Percentiles rank a stretch among this genome's conserved stretches.
phyloP scores from a whole-genome alignment of 2,888 invertebrate genomes.

The Venusia cambrica region DNA sequence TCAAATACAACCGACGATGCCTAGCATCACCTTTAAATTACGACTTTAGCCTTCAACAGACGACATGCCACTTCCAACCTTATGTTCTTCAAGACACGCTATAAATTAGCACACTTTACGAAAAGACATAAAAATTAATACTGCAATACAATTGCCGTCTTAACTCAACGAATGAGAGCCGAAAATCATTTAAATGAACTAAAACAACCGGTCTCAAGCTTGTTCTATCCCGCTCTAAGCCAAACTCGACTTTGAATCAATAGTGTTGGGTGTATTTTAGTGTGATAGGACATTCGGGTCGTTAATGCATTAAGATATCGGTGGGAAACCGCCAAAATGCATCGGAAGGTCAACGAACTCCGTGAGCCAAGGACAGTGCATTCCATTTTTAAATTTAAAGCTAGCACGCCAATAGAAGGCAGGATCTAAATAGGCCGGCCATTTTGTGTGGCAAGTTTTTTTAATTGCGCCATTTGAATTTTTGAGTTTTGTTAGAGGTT shows the following conservation, averaged over 20 bases:
- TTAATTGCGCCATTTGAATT: slow-evolving; percentile 59
- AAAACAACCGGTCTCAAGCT: slow-evolving; percentile 38
- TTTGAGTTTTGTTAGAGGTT: slow-evolving; percentile 54
- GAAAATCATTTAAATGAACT: slow-evolving; percentile 47
- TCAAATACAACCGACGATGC: slow-evolving; percentile 40
- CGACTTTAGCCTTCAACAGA: slow-evolving; percentile 38
- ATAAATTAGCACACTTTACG: slow-evolving; percentile 26
- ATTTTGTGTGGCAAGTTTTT: slow-evolving; percentile 63
- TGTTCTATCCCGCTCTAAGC: slow-evolving; percentile 33
- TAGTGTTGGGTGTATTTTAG: slow-evolving; percentile 43
- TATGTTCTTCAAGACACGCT: slow-evolving; percentile 29
- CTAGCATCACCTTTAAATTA: slow-evolving; percentile 45
- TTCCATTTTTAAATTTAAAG: slow-evolving; percentile 78
- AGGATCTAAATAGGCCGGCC: slow-evolving; percentile 77
- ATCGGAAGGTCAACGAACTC: slow-evolving; percentile 78
- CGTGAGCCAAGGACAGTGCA: slow-evolving; percentile 77
- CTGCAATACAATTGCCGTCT: slow-evolving; percentile 43
- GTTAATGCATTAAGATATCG: slow-evolving; percentile 53
- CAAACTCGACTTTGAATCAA: slow-evolving; percentile 43
- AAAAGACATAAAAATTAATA: slow-evolving; percentile 36
- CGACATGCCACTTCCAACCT: slow-evolving; percentile 33
- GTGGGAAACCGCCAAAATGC: slow-evolving; percentile 74
- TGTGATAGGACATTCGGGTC: slow-evolving; percentile 30
- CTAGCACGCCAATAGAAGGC: slow-evolving; percentile 78
- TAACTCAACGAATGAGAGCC: slow-evolving; percentile 44